Conservation (phyloP, 2,113 vertebrate genomes). For the Pedetes capensis region DNA sequence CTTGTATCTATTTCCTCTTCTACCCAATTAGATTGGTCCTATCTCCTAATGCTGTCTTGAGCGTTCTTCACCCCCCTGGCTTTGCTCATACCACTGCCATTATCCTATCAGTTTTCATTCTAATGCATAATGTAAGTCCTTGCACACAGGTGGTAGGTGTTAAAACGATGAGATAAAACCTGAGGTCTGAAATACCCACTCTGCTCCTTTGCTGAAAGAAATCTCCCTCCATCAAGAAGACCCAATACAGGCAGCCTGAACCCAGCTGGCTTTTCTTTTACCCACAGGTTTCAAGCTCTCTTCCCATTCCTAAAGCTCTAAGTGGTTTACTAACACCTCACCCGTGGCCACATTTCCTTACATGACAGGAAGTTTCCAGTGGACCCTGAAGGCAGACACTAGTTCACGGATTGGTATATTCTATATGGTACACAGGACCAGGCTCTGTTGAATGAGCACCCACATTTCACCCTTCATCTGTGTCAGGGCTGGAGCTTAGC, state of each 20-base stretch:
- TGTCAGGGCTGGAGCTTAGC: too few species aligned
- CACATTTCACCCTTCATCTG: neutral
- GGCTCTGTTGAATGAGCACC: neutral
- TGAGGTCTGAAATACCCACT: neutral
- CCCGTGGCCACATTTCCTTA: neutral
- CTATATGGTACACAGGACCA: neutral
- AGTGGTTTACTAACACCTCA: neutral
- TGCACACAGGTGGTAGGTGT: neutral
- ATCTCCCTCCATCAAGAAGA: neutral
- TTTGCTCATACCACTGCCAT: neutral
- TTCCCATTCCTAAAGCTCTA: neutral
- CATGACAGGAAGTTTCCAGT: neutral
- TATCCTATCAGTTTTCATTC: neutral
- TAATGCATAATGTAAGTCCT: neutral
- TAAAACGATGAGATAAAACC: neutral
- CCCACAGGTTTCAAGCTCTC: neutral
- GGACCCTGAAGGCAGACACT: neutral
- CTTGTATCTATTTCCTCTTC: neutral
- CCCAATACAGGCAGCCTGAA: neutral
- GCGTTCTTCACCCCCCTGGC: neutral
- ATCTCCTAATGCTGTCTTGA: too few species aligned
- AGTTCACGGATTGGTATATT: neutral
- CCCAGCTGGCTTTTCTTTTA: neutral
- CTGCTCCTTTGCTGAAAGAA: neutral
- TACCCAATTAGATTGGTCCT: neutral